phyloP scores from a whole-genome alignment of 64 coral and sea anemone species.

The Stylophora pistillata region DNA sequence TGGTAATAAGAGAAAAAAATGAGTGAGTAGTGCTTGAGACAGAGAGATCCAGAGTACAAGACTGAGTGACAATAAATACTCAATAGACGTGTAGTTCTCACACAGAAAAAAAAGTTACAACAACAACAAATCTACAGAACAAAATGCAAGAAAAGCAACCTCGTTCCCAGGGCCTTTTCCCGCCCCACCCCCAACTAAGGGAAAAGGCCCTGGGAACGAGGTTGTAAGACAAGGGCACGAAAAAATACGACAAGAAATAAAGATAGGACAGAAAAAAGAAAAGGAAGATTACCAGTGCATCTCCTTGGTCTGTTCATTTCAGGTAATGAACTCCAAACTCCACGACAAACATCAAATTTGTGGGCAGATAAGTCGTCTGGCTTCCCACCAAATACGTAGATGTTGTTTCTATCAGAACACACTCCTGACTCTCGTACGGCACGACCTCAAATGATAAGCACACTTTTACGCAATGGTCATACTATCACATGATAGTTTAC shows the following conservation, averaged over 20 bases:
- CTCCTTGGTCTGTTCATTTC: slow-evolving; percentile 65
- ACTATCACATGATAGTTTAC: neutral
- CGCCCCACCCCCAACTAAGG: no score
- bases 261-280: neutral
- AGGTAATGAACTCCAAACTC: slow-evolving; percentile 52
- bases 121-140: no score
- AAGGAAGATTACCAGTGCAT: slow-evolving; percentile 41
- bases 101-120: no score
- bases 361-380: slow-evolving; percentile 23
- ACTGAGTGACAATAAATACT: no score
- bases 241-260: neutral
- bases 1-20: no score
- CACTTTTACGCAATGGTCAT: no score
- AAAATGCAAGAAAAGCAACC: no score
- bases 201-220: neutral
- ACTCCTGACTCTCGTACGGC: slow-evolving; percentile 60
- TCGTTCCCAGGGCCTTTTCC: no score
- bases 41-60: no score
- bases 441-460: slow-evolving; percentile 12
- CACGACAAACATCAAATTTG: slow-evolving; percentile 32
- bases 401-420: slow-evolving; percentile 55
- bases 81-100: no score
- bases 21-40: no score
- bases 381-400: slow-evolving; percentile 63
- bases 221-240: neutral